A percentile compares a stretch with the other conserved stretches of the same genome.
These are phyloP conservation scores for Falco biarmicus DNA, from an alignment of 2,797 vertebrate genomes.

Conservation along the genomic window DNA sequence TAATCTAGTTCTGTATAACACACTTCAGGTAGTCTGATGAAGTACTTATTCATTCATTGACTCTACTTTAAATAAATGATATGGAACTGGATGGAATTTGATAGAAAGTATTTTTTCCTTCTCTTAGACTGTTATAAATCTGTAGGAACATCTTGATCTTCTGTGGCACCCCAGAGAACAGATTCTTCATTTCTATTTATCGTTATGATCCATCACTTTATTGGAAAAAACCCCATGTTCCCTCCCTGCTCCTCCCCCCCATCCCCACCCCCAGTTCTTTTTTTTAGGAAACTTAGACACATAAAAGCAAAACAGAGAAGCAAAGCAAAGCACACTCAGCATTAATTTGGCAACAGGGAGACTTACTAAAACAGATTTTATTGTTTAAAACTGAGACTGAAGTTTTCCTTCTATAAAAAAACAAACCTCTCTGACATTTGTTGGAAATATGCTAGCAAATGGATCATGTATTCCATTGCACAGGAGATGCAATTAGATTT, in stretches of 20 bases:
- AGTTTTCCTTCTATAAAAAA: slow-evolving; percentile 54
- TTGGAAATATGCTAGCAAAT: slow-evolving; percentile 46
- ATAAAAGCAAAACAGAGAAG: slow-evolving; percentile 43
- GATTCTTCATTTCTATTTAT: neutral
- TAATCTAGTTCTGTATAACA: neutral
- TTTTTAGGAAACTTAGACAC: neutral
- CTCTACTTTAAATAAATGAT: neutral
- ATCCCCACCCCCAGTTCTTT: too few relatives aligned
- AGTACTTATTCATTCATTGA: neutral
- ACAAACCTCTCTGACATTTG: slow-evolving; percentile 54
- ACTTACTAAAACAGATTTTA: slow-evolving; percentile 36
- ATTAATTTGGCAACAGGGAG: slow-evolving; percentile 45
- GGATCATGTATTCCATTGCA: slow-evolving; percentile 64
- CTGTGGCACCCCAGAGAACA: neutral
- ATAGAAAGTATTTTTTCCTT: slow-evolving; percentile 2
- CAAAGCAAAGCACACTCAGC: slow-evolving; percentile 48
- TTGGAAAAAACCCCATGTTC: neutral
- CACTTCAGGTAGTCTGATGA: neutral
- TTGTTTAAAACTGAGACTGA: slow-evolving; percentile 38
- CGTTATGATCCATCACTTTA: neutral
- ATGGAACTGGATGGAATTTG: neutral
- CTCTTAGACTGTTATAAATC: neutral
- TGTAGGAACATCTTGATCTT: slow-evolving; percentile 9
- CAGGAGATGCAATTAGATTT: slow-evolving; percentile 51
- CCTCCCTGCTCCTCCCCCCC: neutral